Percentiles rank a stretch among this genome's conserved stretches.
These are phyloP conservation scores for Diceros bicornis DNA, from an alignment of 2,797 vertebrate species.

Conservation along the genomic window DNA sequence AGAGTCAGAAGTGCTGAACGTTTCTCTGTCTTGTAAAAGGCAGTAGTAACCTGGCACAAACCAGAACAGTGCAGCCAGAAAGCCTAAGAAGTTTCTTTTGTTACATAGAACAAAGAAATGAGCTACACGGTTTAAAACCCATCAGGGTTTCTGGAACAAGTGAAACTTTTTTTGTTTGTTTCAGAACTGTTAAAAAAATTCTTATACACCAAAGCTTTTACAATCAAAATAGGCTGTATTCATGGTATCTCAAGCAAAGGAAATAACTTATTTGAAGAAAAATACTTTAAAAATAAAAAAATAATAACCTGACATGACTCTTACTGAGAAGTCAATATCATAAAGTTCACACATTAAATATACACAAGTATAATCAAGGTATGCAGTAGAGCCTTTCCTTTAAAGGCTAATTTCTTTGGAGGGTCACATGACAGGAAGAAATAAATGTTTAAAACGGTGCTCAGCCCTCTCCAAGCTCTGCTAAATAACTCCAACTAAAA, in stretches of 20 bases:
- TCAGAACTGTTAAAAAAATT: conserved; percentile 48
- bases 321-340: neutral
- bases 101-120: conserved; percentile 87
- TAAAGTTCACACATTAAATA: neutral
- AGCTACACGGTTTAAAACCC: conserved; percentile 87
- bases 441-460: neutral
- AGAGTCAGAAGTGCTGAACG: conserved; percentile 76
- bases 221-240: conserved; percentile 48
- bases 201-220: conserved; percentile 14
- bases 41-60: conserved; percentile 76
- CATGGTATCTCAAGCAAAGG: neutral
- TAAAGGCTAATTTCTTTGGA: neutral
- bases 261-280: conserved; percentile 52
- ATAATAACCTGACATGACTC: neutral
- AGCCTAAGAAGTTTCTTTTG: conserved; percentile 88
- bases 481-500: neutral
- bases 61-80: conserved; percentile 81
- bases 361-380: neutral
- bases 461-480: neutral
- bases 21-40: conserved; percentile 71
- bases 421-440: conserved; percentile 19
- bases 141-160: conserved; percentile 88
- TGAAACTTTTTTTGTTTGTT: conserved; percentile 85
- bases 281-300: conserved; percentile 52
- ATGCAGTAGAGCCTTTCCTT: neutral